A percentile compares a stretch with the other conserved stretches of the same genome.
Conservation (phyloP, 2,888 invertebrate species). For the Dyspetes luteomarginatus region DNA sequence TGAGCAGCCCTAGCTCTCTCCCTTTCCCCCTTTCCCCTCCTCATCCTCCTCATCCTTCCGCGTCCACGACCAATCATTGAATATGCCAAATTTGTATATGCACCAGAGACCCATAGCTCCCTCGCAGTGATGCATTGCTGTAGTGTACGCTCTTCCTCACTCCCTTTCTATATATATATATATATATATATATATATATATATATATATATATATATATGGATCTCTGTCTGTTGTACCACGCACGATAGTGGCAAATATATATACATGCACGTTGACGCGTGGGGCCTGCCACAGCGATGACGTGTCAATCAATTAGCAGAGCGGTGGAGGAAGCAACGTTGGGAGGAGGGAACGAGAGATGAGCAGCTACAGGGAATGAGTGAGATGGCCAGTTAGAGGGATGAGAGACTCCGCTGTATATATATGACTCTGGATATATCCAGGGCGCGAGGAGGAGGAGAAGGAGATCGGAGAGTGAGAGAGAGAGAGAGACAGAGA, state of each 20-base stretch:
- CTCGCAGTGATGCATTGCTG: constrained; percentile 46
- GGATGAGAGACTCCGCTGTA: constrained; percentile 1
- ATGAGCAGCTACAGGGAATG: constrained; percentile 30
- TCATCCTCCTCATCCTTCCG: constrained; percentile 9
- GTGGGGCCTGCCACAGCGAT: constrained; percentile 50
- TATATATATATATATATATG: too few relatives aligned
- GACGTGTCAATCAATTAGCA: constrained; percentile 65
- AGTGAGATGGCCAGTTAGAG: constrained; percentile 42
- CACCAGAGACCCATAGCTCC: constrained; percentile 66
- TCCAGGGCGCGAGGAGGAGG: constrained; percentile 30
- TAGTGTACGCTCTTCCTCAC: constrained; percentile 13
- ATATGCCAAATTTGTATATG: constrained; percentile 79
- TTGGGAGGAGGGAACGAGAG: constrained; percentile 20
- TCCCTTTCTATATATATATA: neutral
- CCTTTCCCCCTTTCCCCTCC: constrained; percentile 6
- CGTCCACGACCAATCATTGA: constrained; percentile 76
- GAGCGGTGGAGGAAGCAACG: constrained; percentile 61
- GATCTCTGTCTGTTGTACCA: constrained; percentile 51
- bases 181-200: too few relatives aligned
- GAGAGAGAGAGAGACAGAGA: too few relatives aligned
- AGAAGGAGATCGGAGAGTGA: neutral
- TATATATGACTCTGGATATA: neutral
- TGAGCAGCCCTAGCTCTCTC: constrained; percentile 35
- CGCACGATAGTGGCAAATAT: neutral
- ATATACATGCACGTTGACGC: constrained; percentile 22